Evolutionary conservation across 2,113 vertebrate species (phyloP), one percentile per base, ranked within the genome.

Genomic region (Brachyistius frenatus): DNA sequence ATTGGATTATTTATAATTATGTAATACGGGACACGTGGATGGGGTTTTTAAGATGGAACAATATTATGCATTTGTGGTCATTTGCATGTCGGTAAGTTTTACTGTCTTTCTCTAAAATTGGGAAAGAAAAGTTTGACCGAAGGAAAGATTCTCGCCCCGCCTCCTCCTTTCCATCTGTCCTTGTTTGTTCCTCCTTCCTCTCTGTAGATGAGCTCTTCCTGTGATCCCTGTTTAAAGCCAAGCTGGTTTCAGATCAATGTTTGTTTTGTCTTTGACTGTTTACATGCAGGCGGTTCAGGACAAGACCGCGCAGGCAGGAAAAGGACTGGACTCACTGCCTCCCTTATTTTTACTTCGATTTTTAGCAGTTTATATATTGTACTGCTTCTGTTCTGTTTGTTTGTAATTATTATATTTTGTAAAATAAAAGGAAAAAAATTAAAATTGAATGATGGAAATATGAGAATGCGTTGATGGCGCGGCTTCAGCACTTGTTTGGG

Each of bases 341-440:
- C 78, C 23, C 76, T 79, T 41, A 35, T 46, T 73, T 66, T 81
- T 60, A 58, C 32, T 52, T 60, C 78, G 58, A 75, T 62, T 80
- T 82, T 84, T 75, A 66, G 81, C 78, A 82, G 69, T 91, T 82
- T 90, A 58, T 89, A 81, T 88, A 77, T 90, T 86, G 58, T 86
- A 77, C 68, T 83, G 79, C 88, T 80, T 84, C 65, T 83, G 70
- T 88, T 81, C 39, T 88, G 71, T 75, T 87, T 77, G 67, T 86
- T 85, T 80, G 65, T 89, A 77, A 91, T 86, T 87, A 86, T 90
- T 89, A 78, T 91, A 88, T 93, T 94, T 94, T 93, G 89, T 93
- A 84, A 89, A 89, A 83, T 85, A 78, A 41, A 63, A 36, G 33
- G 39, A 50, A 31, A 61, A 41, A 9, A 44, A 62, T 82, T 70